A percentile compares a stretch with the other conserved stretches of the same genome.
Conservation (phyloP, 2,888 invertebrate species). For the Drosophila meridionalis region DNA sequence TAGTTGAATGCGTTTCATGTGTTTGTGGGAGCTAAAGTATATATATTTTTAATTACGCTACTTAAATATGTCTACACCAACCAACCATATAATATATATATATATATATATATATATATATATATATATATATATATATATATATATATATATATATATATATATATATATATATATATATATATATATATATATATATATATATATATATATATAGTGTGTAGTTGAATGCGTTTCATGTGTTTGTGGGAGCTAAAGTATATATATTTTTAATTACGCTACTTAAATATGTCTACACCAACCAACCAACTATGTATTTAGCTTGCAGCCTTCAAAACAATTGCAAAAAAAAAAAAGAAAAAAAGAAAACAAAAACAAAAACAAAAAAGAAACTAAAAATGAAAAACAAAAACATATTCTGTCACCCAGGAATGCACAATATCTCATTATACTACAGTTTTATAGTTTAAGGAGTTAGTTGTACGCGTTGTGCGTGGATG, state of each 20-base stretch:
- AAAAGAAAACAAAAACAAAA: neutral
- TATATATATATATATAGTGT: constrained; percentile 28
- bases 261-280: constrained; percentile 43
- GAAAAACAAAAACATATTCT: constrained; percentile 17
- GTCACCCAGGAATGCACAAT: constrained; percentile 52
- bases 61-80: constrained; percentile 33
- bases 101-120: constrained; percentile 9
- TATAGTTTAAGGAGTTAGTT: constrained; percentile 51
- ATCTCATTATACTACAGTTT: constrained; percentile 46
- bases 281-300: constrained; percentile 35
- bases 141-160: constrained; percentile 24
- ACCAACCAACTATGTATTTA: constrained; percentile 34
- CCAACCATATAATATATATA: constrained; percentile 31
- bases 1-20: constrained; percentile 48
- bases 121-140: constrained; percentile 5
- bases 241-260: constrained; percentile 39
- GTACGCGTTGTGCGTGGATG: constrained; percentile 32
- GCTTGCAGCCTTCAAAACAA: constrained; percentile 24
- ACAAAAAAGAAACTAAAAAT: neutral
- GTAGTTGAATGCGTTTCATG: constrained; percentile 47
- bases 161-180: constrained; percentile 24
- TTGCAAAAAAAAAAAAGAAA: constrained; percentile 4
- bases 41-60: constrained; percentile 45
- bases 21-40: constrained; percentile 36
- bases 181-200: constrained; percentile 21